Evolutionary conservation across 2,113 vertebrate species (phyloP), one percentile per base, ranked within the genome.

Genomic region (Cebus imitator): DNA sequence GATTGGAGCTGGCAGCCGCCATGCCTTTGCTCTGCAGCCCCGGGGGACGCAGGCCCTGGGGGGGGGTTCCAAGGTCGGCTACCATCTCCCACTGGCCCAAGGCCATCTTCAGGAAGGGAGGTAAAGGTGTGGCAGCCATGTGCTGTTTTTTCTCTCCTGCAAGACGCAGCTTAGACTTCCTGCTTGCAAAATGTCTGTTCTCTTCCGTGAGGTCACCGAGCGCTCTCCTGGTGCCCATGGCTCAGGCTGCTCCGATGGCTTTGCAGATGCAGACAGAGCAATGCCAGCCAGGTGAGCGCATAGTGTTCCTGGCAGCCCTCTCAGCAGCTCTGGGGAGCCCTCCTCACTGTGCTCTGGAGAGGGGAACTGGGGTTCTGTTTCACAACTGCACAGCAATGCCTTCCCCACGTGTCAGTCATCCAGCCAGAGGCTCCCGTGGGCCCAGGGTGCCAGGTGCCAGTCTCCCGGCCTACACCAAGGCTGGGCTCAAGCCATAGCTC

Each of bases 341-440:
- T 23, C 18, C 37, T 12, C 25, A 17, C 91, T 12, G 30, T 14
- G 25, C 48, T 66, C 48, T 32, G 3, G 40, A n/a, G 43, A 73
- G 37, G 30, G 55, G 37, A 85, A 23, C 11, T 13, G 2, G 70
- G 81, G 64, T 32, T 12, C 37, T n/a, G n/a, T n/a, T 48, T 35
- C n/a, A 52, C 30, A 27, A 6, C 0, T 3, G 25, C 7, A 32
- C 9, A 32, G 9, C 6, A 1, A 50, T 61, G 52, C 13, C 6
- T n/a, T 66, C 73, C 40, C 50, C 7, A 4, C 14, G 8, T 4
- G 57, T 35, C 55, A 48, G 30, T 32, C 2, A 4, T 43, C 21
- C 4, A 66, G 55, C 23, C 55, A 70, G 79, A 27, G 58, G n/a
- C 72, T 70, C 9, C 1, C 1, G 1, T 25, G 37, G 43, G 30